A percentile compares a stretch with the other conserved stretches of the same genome.
phyloP scores from a whole-genome alignment of 1,140 invertebrate species.

The Drosophila rufa region DNA sequence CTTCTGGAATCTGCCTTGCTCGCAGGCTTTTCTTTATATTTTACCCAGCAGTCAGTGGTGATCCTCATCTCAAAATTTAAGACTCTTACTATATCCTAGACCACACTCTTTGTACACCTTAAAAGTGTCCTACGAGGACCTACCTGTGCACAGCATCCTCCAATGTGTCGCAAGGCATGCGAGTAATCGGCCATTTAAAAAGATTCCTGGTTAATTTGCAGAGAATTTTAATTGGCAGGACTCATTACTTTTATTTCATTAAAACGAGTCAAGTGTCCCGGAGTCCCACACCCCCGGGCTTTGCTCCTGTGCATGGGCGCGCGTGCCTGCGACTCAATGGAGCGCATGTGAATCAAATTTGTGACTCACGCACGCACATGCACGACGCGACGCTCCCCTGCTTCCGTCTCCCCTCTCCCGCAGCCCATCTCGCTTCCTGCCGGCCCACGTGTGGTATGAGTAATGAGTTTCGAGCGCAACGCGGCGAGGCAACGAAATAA shows the following conservation, averaged over 20 bases:
- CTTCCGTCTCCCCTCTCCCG: no score
- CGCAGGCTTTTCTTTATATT: no score
- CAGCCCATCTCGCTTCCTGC: neutral
- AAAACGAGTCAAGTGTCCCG: slow-evolving; percentile 29
- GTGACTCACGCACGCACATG: slow-evolving; percentile 1
- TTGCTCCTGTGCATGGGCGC: slow-evolving; percentile 8
- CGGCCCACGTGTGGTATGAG: slow-evolving; percentile 71
- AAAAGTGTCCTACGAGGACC: no score
- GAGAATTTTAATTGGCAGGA: slow-evolving; percentile 32
- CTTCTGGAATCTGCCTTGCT: no score
- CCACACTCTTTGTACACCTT: no score
- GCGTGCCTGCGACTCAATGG: slow-evolving; percentile 43
- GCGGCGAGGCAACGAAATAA: slow-evolving; percentile 49
- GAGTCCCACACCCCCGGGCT: neutral
- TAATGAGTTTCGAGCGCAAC: slow-evolving; percentile 54
- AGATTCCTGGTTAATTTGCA: slow-evolving; percentile 52
- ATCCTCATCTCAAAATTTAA: no score
- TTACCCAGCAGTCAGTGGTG: no score
- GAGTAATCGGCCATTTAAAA: neutral
- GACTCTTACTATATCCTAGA: no score
- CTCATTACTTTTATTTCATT: slow-evolving; percentile 54
- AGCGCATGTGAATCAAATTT: slow-evolving; percentile 45
- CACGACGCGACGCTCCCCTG: neutral
- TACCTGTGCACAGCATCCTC: no score
- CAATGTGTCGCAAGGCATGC: neutral